A percentile compares a stretch with the other conserved stretches of the same genome.
phyloP scores from a whole-genome alignment of 2,888 invertebrate species.

The Spatulosminthurus flaviceps region DNA sequence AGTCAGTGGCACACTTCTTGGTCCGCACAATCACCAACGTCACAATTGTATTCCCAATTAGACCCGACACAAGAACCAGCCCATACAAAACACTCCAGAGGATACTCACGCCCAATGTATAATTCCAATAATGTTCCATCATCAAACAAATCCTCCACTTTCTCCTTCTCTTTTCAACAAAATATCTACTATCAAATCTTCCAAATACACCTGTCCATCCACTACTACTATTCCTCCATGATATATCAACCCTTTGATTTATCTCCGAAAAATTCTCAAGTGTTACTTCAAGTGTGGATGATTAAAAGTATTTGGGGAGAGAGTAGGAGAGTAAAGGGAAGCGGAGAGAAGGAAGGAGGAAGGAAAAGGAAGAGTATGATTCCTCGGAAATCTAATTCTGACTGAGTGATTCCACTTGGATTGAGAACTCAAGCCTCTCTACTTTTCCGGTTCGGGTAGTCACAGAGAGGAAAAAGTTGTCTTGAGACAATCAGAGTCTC shows the following conservation, averaged over 20 bases:
- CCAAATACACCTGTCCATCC: too few species aligned
- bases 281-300: not conserved
- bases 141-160: too few species aligned
- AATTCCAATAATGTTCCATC: slow-evolving; percentile 60
- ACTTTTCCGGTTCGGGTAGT: slow-evolving; percentile 42
- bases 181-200: too few species aligned
- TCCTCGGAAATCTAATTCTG: slow-evolving; percentile 39
- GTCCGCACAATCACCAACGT: slow-evolving; percentile 60
- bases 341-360: not conserved
- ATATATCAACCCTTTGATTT: too few species aligned
- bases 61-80: slow-evolving; percentile 58
- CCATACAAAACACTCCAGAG: slow-evolving; percentile 63
- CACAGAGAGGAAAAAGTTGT: slow-evolving; percentile 16
- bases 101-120: slow-evolving; percentile 57
- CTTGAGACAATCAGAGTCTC: slow-evolving; percentile 43
- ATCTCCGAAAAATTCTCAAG: too few species aligned
- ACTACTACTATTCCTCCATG: too few species aligned
- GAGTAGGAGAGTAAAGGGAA: not conserved
- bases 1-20: slow-evolving; percentile 68
- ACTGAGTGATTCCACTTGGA: slow-evolving; percentile 40
- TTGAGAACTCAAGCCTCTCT: slow-evolving; percentile 26
- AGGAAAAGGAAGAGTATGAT: not conserved
- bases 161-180: too few species aligned
- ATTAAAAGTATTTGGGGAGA: not conserved
- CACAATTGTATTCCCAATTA: slow-evolving; percentile 62